Percentiles rank a stretch among this genome's conserved stretches.
Evolutionary conservation across 2,113 vertebrate species (phyloP).

Genomic region (Taurulus bubalis): DNA sequence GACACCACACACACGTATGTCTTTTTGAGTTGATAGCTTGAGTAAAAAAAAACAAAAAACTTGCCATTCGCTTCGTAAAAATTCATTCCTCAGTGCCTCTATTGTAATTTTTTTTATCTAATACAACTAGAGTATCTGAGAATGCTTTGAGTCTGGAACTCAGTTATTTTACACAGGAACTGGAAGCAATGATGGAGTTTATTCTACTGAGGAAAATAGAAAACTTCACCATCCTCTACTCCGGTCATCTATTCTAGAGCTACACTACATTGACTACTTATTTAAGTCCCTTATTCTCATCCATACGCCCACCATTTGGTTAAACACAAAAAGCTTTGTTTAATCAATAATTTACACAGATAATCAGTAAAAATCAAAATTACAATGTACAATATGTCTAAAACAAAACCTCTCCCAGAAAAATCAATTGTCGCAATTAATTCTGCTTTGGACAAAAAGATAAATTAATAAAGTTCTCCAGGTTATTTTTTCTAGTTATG

Average conservation of each 20-base stretch:
- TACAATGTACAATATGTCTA: slow-evolving; percentile 66
- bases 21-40: slow-evolving; percentile 24
- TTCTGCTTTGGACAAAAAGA: slow-evolving; percentile 53
- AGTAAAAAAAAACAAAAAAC: slow-evolving; percentile 46
- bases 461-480: slow-evolving; percentile 31
- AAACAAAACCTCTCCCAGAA: slow-evolving; percentile 10
- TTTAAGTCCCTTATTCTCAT: slow-evolving; percentile 81
- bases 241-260: slow-evolving; percentile 47
- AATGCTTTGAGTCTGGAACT: slow-evolving; percentile 37
- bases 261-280: slow-evolving; percentile 68
- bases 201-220: slow-evolving; percentile 31
- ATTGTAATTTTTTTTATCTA: slow-evolving; percentile 46
- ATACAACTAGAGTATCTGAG: slow-evolving; percentile 53
- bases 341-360: slow-evolving; percentile 73
- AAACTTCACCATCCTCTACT: slow-evolving; percentile 25
- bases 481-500: slow-evolving; percentile 22
- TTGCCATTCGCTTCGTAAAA: slow-evolving; percentile 51
- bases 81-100: slow-evolving; percentile 36
- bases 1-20: slow-evolving; percentile 12
- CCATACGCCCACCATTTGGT: slow-evolving; percentile 80
- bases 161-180: slow-evolving; percentile 35
- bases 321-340: slow-evolving; percentile 74
- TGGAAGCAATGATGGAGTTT: slow-evolving; percentile 26
- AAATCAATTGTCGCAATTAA: slow-evolving; percentile 14
- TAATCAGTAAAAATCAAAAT: slow-evolving; percentile 70